Percentiles rank a stretch among this genome's conserved stretches.
Conservation (phyloP, 2,797 vertebrate genomes). For the Ceryle rudis region DNA sequence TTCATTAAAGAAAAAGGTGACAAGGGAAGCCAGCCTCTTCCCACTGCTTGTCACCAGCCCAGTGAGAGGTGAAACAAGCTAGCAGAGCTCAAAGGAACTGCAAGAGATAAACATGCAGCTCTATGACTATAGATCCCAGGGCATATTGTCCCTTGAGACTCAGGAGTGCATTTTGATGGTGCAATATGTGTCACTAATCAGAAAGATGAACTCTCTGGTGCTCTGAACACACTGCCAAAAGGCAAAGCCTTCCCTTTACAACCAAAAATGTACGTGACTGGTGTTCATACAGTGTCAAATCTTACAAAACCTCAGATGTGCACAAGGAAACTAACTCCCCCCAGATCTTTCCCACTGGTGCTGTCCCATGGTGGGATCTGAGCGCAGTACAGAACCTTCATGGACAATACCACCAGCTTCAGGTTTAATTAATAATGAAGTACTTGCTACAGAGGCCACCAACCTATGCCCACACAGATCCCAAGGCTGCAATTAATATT, state of each 20-base stretch:
- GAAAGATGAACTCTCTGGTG: neutral
- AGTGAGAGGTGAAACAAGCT: neutral
- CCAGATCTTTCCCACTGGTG: neutral
- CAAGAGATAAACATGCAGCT: neutral
- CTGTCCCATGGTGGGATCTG: neutral
- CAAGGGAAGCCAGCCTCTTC: neutral
- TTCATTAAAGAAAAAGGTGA: neutral
- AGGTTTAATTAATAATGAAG: neutral
- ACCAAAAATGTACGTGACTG: rapidly evolving
- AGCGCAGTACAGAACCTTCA: neutral
- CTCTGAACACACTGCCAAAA: neutral
- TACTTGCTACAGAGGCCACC: neutral
- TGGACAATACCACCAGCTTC: neutral
- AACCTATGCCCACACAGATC: neutral
- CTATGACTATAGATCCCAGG: neutral
- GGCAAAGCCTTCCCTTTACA: neutral
- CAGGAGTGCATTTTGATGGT: neutral
- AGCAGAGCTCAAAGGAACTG: neutral
- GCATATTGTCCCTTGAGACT: neutral
- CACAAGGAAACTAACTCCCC: neutral
- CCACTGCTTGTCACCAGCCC: neutral
- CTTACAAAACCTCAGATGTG: neutral
- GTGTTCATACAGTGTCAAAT: neutral
- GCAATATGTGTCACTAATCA: neutral
- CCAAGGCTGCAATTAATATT: neutral